phyloP scores from a whole-genome alignment of 2,797 vertebrate species.

The Ammospiza maritima region DNA sequence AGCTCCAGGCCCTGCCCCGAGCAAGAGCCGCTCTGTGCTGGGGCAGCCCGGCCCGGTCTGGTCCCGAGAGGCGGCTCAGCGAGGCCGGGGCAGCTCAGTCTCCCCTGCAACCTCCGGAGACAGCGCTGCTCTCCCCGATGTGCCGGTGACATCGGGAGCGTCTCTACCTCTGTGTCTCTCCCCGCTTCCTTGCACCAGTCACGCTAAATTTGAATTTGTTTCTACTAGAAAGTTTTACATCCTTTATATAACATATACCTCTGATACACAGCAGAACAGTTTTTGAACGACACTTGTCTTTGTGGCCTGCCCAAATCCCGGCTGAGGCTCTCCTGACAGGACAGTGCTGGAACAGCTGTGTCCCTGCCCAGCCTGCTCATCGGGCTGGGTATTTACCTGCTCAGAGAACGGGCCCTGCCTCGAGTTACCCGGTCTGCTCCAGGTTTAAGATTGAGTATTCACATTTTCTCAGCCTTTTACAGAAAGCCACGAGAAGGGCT shows the following conservation, averaged over 20 bases:
- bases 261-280: neutral
- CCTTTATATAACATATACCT: accelerated
- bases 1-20: neutral
- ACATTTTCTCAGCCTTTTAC: neutral
- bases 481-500: neutral
- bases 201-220: neutral
- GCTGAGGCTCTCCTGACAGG: accelerated
- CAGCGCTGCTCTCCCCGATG: neutral
- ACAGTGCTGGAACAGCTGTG: accelerated
- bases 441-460: neutral
- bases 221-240: neutral
- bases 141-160: accelerated
- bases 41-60: no score
- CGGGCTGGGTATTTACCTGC: neutral
- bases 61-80: neutral
- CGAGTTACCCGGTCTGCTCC: neutral
- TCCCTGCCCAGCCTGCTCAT: neutral
- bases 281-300: no score
- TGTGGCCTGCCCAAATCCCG: neutral
- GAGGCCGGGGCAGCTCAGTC: neutral
- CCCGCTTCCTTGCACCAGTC: neutral
- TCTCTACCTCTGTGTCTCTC: accelerated
- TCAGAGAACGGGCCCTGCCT: neutral
- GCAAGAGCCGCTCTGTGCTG: no score
- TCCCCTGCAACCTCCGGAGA: neutral